These are phyloP conservation scores for Charina bottae DNA, from an alignment of 2,113 vertebrate species.

Conservation along the genomic window DNA sequence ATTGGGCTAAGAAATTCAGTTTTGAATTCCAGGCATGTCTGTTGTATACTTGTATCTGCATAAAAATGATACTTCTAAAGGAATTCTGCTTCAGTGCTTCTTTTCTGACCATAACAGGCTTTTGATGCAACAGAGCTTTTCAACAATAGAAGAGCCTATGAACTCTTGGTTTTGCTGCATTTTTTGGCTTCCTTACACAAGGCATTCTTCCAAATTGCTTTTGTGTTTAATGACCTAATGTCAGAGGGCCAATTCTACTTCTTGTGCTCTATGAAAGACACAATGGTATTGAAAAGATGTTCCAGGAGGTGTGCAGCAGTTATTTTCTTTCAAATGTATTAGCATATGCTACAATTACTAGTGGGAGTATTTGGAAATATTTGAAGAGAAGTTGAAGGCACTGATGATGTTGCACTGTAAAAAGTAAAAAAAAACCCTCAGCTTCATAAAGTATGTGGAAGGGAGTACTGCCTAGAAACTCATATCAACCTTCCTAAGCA, in stretches of 20 bases:
- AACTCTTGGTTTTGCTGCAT: background rate
- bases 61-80: background rate
- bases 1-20: background rate
- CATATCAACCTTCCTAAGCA: background rate
- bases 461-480: background rate
- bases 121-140: background rate
- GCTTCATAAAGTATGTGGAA: background rate
- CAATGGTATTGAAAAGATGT: background rate
- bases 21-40: background rate
- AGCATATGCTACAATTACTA: background rate
- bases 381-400: background rate
- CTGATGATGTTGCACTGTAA: background rate
- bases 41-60: background rate
- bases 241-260: background rate
- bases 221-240: background rate
- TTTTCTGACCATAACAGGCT: background rate
- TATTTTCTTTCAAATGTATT: background rate
- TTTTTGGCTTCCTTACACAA: background rate
- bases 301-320: background rate
- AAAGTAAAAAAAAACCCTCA: background rate
- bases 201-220: background rate
- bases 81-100: conserved; percentile 3
- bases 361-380: background rate
- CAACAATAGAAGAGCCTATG: background rate
- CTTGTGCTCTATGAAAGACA: background rate